Evolutionary conservation across 2,797 vertebrate genomes (phyloP), one percentile per base, ranked within the genome.

Genomic region (Tenualosa thibaudeaui): DNA sequence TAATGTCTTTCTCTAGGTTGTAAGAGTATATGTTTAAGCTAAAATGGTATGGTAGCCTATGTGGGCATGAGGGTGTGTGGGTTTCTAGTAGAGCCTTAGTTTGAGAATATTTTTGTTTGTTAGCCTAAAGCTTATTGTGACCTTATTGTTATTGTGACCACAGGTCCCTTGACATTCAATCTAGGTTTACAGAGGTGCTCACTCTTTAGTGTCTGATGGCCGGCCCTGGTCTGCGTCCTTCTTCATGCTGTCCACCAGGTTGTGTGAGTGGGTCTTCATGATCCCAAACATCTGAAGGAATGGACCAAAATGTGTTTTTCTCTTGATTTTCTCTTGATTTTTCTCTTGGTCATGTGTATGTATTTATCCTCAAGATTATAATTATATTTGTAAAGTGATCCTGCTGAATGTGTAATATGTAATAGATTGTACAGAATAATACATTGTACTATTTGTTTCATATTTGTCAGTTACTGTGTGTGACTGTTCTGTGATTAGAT

Each of bases 261-360:
- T 90, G 24, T 93, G 31, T 31, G 31, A 31, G 31, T 31, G 31
- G 31, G 31, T 31, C 31, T 31, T 31, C 31, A 31, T 31, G 81
- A 96, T 93, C 13, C 62, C 90, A 87, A 96, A 94, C 93, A 95
- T 96, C 96, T 96, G 89, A 85, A 83, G 84, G 83, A 87, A 65
- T 6, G 86, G 9, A 22, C 62, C 62, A 88, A 22, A 81, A 60
- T 31, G 4, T 62, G n/a, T n/a, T 31, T 31, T 31, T 31, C 31
- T 31, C 31, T 31, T 31, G 31, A 31, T 31, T 31, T 31, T 31
- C 31, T 31, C 31, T 31, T 31, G 31, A 31, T 31, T 9, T 50
- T 71, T 15, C 37, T 82, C 49, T 54, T 60, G 65, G 49, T 8
- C 40, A 12, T 58, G 56, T 58, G 6, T 53, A 53, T 53, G 51